These are phyloP conservation scores for Spongilla lacustris DNA, from an alignment of 37 sponge, comb jelly and placozoan species.

Conservation along the genomic window DNA sequence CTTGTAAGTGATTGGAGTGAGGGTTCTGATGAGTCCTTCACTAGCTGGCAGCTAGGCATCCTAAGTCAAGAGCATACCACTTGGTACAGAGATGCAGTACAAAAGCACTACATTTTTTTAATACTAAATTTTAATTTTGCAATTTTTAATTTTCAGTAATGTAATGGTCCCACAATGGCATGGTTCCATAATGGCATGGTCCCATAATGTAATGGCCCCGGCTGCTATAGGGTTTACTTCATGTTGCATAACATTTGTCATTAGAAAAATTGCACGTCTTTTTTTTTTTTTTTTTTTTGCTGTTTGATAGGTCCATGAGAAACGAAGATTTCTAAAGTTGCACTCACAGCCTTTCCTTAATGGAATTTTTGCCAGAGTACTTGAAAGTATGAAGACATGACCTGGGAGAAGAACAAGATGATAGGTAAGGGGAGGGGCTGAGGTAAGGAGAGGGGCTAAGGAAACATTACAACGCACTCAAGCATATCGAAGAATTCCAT, in stretches of 20 bases:
- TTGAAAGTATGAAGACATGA: slow-evolving; percentile 56
- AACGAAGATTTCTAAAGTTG: no score
- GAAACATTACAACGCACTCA: slow-evolving; percentile 40
- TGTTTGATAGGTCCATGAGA: no score
- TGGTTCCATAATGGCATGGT: no score
- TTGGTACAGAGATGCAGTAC: neutral
- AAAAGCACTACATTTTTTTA: neutral
- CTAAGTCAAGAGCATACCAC: neutral
- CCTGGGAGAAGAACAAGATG: slow-evolving; percentile 23
- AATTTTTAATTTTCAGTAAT: no score
- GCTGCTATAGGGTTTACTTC: no score
- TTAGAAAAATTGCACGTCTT: no score
- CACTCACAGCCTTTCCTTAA: slow-evolving; percentile 44
- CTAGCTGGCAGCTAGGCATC: neutral
- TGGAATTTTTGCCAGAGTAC: slow-evolving; percentile 41
- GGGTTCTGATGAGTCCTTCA: neutral
- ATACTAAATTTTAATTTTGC: no score
- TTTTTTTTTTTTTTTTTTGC: no score
- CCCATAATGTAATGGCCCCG: no score
- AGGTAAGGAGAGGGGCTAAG: neutral
- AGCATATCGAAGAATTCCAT: slow-evolving; percentile 70
- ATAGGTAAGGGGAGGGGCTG: neutral
- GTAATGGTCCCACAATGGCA: no score
- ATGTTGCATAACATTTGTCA: no score
- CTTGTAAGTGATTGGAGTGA: neutral